Evolutionary conservation across 2,113 vertebrate species (phyloP).

Genomic region (Melospiza georgiana): DNA sequence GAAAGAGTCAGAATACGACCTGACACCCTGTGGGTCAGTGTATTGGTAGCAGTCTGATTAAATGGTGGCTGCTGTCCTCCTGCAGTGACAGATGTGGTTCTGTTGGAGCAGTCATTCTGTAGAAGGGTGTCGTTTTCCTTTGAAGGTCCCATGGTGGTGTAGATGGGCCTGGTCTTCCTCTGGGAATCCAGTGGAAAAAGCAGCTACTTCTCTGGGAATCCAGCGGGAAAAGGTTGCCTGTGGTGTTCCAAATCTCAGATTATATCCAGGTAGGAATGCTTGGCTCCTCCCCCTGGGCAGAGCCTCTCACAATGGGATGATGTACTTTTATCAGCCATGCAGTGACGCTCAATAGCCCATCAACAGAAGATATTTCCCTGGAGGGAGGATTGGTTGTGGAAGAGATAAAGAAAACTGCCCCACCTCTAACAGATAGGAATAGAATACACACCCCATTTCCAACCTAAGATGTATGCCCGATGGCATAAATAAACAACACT

Average conservation of each 20-base stretch:
- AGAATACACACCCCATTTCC: not conserved
- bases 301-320: not conserved
- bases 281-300: not conserved
- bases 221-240: not conserved
- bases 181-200: not conserved
- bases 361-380: not conserved
- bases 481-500: not conserved
- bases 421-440: not conserved
- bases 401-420: not conserved
- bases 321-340: not conserved
- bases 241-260: not conserved
- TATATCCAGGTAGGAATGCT: not conserved
- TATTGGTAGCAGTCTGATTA: not conserved
- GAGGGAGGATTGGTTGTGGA: not conserved
- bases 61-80: not conserved
- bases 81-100: not conserved
- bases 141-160: not conserved
- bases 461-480: not conserved
- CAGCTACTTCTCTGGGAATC: not conserved
- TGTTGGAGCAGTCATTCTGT: not conserved
- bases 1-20: not conserved
- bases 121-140: not conserved
- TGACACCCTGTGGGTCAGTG: not conserved
- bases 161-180: not conserved
- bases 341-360: not conserved